phyloP scores from a whole-genome alignment of 2,888 invertebrate species.

The Acleris holmiana region DNA sequence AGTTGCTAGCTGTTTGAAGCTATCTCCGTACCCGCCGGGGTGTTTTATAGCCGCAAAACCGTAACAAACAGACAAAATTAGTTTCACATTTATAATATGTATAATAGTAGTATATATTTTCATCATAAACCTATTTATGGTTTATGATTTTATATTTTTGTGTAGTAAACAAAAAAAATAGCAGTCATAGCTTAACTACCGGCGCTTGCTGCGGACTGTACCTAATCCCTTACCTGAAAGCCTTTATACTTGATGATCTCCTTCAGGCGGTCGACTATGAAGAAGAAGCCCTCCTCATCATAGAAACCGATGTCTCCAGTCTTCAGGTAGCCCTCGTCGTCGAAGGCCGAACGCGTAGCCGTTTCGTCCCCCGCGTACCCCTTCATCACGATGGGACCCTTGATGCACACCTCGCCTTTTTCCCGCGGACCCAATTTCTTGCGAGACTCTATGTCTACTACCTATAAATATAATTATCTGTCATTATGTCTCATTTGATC shows the following conservation, averaged over 20 bases:
- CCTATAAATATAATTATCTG: slow-evolving; percentile 48
- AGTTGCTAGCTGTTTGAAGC: too few relatives aligned
- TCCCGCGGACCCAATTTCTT: slow-evolving; percentile 54
- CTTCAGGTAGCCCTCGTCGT: slow-evolving; percentile 64
- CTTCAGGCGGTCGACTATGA: slow-evolving; percentile 66
- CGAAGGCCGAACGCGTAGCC: slow-evolving; percentile 56
- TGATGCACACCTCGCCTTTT: slow-evolving; percentile 63
- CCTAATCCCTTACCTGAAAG: slow-evolving; percentile 44
- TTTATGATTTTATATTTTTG: too few relatives aligned
- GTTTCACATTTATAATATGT: too few relatives aligned
- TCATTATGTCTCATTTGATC: background rate
- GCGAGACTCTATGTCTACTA: slow-evolving; percentile 64
- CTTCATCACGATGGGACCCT: slow-evolving; percentile 62
- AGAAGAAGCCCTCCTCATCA: slow-evolving; percentile 67
- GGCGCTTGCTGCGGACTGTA: background rate
- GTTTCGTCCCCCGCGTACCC: slow-evolving; percentile 58
- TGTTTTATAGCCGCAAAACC: too few relatives aligned
- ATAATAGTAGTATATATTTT: too few relatives aligned
- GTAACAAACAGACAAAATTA: too few relatives aligned
- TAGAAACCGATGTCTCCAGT: slow-evolving; percentile 72
- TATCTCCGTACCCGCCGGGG: too few relatives aligned
- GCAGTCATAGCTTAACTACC: too few relatives aligned
- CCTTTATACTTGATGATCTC: slow-evolving; percentile 73
- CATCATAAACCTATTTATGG: too few relatives aligned
- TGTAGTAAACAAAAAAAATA: too few relatives aligned